Evolutionary conservation across 2,113 vertebrate species (phyloP), one percentile per base, ranked within the genome.

Genomic region (Trichomycterus rosablanca): DNA sequence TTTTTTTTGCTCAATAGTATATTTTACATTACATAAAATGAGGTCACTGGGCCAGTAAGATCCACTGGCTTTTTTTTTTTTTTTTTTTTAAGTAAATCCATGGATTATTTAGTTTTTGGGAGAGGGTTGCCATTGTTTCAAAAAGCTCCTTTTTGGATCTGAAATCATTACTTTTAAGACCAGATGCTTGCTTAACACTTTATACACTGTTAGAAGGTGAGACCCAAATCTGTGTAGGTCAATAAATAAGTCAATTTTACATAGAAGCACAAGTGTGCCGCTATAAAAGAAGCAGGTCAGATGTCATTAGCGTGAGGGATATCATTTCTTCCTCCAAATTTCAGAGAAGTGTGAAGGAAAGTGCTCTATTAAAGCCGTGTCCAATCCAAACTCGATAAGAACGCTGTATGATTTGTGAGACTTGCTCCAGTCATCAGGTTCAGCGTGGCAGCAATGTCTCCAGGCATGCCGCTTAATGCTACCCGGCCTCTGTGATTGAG

Each of bases 401-500:
- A 68, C 42, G 64, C 74, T 75, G 70, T 78, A 78, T 44, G 55
- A 70, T 64, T 57, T 53, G 63, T 35, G 51, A 67, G 63, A 86
- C 83, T 80, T 76, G 77, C 83, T 83, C 79, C 69, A 76, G 79
- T 86, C 83, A 82, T 88, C 84, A 88, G 81, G 78, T 82, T 80
- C 76, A 68, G 35, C 23, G 52, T 56, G 42, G 59, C 59, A 55
- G 50, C n/a, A 48, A 77, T 77, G 76, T 73, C 83, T 83, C 82
- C 80, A 82, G 82, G 83, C 85, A 73, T 78, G 75, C 77, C 79
- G 82, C 85, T 83, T 86, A 86, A 93, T 94, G 92, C 90, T 90
- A 86, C 87, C 92, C 86, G 88, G 86, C 74, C 89, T 81, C 76
- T 89, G 77, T 97, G 85, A 97, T 97, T 97, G 84, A 92, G 94